Percentiles rank a stretch among this genome's conserved stretches.
phyloP scores from a whole-genome alignment of 2,797 vertebrate genomes.

The Brachyalestes nurse region DNA sequence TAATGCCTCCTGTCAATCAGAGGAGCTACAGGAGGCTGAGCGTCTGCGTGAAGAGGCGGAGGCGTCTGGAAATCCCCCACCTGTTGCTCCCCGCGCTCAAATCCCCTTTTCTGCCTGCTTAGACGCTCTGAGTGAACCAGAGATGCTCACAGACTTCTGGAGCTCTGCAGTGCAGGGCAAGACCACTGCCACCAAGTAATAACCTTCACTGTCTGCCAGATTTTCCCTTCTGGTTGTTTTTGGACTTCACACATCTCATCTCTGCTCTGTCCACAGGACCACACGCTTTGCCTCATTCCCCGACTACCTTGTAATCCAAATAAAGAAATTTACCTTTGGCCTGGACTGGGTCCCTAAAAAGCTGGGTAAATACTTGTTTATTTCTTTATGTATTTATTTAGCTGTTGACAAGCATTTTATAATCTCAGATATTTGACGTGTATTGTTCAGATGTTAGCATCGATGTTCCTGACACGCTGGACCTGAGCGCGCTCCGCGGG shows the following conservation, averaged over 20 bases:
- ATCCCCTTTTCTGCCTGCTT: conserved; percentile 96
- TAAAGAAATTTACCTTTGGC: conserved; percentile 99
- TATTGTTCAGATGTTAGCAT: conserved; percentile 90
- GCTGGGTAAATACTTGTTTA: conserved; percentile 81
- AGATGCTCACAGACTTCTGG: conserved; percentile 98
- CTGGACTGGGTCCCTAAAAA: conserved; percentile 99
- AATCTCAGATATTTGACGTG: no score
- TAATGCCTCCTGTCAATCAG: conserved; percentile 62
- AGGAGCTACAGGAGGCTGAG: conserved; percentile 94
- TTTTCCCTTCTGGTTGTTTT: no score
- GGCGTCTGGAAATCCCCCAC: conserved; percentile 81
- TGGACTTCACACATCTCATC: not conserved
- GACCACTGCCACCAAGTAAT: conserved; percentile 94
- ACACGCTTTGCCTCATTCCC: conserved; percentile 98
- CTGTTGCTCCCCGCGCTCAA: conserved; percentile 89
- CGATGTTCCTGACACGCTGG: conserved; percentile 94
- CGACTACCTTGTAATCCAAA: conserved; percentile 97
- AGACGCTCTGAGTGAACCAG: conserved; percentile 94
- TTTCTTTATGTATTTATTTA: no score
- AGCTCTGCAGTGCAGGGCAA: conserved; percentile 97
- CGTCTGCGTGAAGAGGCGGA: conserved; percentile 91
- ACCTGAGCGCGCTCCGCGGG: conserved; percentile 88
- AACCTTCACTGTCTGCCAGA: not conserved
- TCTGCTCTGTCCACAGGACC: conserved; percentile 80
- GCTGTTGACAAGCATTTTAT: not conserved